Evolutionary conservation across 1,140 invertebrate species (phyloP).

Genomic region (Ectropis grisescens): DNA sequence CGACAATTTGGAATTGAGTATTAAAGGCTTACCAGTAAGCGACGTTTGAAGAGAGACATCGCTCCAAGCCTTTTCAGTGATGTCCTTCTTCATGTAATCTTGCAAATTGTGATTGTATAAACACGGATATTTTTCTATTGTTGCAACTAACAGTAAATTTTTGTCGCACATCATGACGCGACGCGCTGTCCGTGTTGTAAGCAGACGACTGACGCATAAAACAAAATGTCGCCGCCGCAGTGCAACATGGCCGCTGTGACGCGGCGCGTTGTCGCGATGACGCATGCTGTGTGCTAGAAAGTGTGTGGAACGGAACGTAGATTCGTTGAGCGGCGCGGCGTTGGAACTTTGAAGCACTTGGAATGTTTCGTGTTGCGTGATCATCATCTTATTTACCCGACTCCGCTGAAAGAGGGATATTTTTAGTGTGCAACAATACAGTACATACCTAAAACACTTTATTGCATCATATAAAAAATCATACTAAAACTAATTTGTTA

Average conservation of each 20-base stretch:
- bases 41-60: conserved; percentile 13
- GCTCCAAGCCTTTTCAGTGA: conserved; percentile 15
- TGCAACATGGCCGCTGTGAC: conserved; percentile 10
- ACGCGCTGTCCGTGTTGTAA: conserved; percentile 4
- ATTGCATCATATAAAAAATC: too few species aligned
- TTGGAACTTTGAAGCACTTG: too few species aligned
- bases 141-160: conserved; percentile 10
- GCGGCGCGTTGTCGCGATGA: conserved; percentile 15
- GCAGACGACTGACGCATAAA: conserved; percentile 4
- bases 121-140: conserved; percentile 13
- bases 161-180: conserved; percentile 9
- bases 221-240: conserved; percentile 7
- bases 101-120: conserved; percentile 9
- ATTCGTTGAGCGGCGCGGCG: too few species aligned
- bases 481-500: too few species aligned
- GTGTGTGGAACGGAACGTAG: too few species aligned
- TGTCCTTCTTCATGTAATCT: conserved; percentile 15
- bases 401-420: too few species aligned
- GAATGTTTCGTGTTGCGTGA: too few species aligned
- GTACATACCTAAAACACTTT: too few species aligned
- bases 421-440: too few species aligned
- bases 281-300: too few species aligned
- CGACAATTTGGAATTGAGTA: too few species aligned
- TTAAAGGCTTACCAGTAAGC: conserved; percentile 9
- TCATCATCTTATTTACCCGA: too few species aligned